Evolutionary conservation across 2,113 vertebrate genomes (phyloP), one percentile per base, ranked within the genome.

Genomic region (Trinectes maculatus): DNA sequence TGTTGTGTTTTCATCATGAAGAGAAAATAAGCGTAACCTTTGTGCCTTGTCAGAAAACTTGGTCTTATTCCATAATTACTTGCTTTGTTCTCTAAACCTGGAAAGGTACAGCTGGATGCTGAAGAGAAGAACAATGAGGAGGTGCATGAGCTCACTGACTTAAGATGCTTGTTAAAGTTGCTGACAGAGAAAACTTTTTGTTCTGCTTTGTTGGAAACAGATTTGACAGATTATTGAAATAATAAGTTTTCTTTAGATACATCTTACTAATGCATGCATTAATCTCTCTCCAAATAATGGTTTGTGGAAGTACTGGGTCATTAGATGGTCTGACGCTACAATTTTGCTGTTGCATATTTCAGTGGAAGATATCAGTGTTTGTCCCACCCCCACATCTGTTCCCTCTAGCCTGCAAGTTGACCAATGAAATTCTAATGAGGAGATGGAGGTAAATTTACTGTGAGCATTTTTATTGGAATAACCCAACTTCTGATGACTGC

Each of bases 31-130:
- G 47, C 26, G 39, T 62, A 61, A 81, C 83, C 71, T 57, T 21
- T 59, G 86, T 89, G 88, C 85, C 86, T 91, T 87, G 28, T 69
- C 51, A 62, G 51, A 53, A 58, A 54, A 52, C 37, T 74, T 33
- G 47, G 28, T 72, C 37, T 46, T 12, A 37, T 60, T 78, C 34
- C 44, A 22, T 49, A 46, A 55, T 69, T 19, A 43, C 44, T 40
- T 69, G 39, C 46, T 55, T 78, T 59, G 53, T 61, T 40, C 47
- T 77, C 25, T 25, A 77, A 68, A 66, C 29, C 34, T 26, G 42
- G 37, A n/a, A n/a, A 70, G 54, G 46, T 55, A 49, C 54, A 40
- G 39, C 66, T 22, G 3, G 53, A 59, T 60, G 28, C 42, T 49
- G 55, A 57, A 52, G 61, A 52, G 29, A 52, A 51, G 47, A 31